Base-by-base conservation (phyloP, 2,797 vertebrate genomes). In the Chiropotes sagulatus region DNA sequence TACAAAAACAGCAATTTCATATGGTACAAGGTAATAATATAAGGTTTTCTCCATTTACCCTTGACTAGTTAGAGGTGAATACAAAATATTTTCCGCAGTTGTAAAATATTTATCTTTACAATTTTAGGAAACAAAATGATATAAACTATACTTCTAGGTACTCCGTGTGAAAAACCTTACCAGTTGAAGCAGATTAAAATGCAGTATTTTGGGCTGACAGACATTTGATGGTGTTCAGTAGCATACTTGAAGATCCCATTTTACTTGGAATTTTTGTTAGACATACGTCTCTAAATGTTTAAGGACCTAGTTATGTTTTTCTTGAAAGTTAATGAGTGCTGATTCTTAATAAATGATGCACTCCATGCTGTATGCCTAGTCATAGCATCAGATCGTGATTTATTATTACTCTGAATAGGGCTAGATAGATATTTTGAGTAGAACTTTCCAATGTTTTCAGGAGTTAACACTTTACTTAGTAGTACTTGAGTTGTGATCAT, bases 1-100 rank as follows among this genome's bases (percentile, higher is more conserved):
- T 90, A 73, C 17, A 89, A 67, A 90, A 97, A 85, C 11, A 95
- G 54, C 92, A 97, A 54, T 97, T 98, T 96, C 93, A 81, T 97
- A 86, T 95, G 93, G 85, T 94, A 96, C 93, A 96, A 93, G 30
- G 50, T 89, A 90, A 82, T 90, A 36, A 82, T 88, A 36, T 4
- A 93, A 83, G 33, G 28, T 96, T 95, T 96, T 92, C 26, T 90
- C 36, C 58, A 54, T 83, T 95, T 95, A 57, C 52, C 58, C 85
- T 88, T 96, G 78, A 96, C 64, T 95, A 80, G 33, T 94, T 96
- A 93, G 86, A 97, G 79, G 12, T 96, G 36, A 82, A 88, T 89
- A 88, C 46, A 88, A 94, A 96, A 70, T 95, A 93, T 88, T 96
- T 93, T 94, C 70, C 73, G 22, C 88, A 89, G 44, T 73, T 93